phyloP scores from a whole-genome alignment of 2,797 vertebrate genomes.

The Momotus momota region DNA sequence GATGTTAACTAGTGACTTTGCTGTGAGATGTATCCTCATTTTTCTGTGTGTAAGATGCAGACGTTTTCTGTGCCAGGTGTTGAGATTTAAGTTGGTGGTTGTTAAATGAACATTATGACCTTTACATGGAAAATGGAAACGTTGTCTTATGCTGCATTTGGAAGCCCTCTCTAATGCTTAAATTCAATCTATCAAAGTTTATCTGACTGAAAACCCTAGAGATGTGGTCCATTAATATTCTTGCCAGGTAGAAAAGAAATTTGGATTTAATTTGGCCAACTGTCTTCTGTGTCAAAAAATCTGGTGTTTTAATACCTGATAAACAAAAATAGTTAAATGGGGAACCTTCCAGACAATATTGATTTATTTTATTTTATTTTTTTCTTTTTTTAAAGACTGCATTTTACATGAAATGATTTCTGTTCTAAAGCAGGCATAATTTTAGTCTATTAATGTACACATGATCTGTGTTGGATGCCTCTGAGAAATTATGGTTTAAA shows the following conservation, averaged over 20 bases:
- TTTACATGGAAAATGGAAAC: not conserved
- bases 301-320: not conserved
- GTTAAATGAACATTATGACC: not conserved
- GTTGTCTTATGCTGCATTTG: not conserved
- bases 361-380: not conserved
- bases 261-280: not conserved
- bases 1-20: not conserved
- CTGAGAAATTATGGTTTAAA: not conserved
- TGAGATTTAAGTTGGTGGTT: not conserved
- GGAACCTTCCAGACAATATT: not conserved
- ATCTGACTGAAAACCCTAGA: not conserved
- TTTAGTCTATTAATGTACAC: not conserved
- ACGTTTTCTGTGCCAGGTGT: not conserved
- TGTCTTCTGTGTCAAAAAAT: not conserved
- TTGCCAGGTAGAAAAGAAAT: not conserved
- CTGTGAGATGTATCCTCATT: not conserved
- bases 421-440: not conserved
- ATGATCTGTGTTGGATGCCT: not conserved
- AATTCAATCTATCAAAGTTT: not conserved
- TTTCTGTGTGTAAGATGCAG: not conserved
- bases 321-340: not conserved
- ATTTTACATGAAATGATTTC: not conserved
- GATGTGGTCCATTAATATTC: not conserved
- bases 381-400: not conserved
- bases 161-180: not conserved